These are phyloP conservation scores for Plutella xylostella DNA, from an alignment of 2,888 invertebrate genomes.

Conservation along the genomic window DNA sequence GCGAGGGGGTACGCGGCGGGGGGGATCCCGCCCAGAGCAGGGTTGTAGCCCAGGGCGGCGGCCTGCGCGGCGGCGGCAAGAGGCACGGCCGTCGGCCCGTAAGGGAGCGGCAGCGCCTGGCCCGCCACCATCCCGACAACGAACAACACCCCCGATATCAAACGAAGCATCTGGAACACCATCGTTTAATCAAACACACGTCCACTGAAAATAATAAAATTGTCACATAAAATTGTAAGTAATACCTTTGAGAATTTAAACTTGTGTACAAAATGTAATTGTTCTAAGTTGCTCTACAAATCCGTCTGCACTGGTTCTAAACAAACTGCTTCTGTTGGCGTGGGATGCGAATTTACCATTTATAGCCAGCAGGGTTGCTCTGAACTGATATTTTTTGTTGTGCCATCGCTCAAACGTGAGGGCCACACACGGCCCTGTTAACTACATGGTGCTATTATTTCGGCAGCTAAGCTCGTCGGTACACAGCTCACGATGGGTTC, in stretches of 20 bases:
- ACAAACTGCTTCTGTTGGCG: slow-evolving; percentile 46
- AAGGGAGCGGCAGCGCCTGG: not conserved
- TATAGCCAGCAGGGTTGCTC: slow-evolving; percentile 53
- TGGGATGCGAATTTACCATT: slow-evolving; percentile 55
- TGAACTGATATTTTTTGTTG: slow-evolving; percentile 53
- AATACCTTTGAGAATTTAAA: no score
- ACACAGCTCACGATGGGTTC: slow-evolving; percentile 30
- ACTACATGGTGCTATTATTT: slow-evolving; percentile 38
- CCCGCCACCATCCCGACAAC: not conserved
- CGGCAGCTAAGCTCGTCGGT: slow-evolving; percentile 27
- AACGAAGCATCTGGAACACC: slow-evolving; percentile 26
- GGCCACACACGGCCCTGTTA: slow-evolving; percentile 42
- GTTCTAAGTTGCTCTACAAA: slow-evolving; percentile 23
- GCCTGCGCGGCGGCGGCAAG: not conserved
- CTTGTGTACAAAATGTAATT: no score
- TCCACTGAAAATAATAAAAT: no score
- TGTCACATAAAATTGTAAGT: no score
- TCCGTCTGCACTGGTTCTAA: slow-evolving; percentile 37
- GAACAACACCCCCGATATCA: slow-evolving; percentile 17
- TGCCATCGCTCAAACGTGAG: slow-evolving; percentile 55
- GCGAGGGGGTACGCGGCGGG: not conserved
- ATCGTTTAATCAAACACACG: not conserved
- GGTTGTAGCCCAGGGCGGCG: not conserved
- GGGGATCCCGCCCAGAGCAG: not conserved
- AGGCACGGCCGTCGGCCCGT: not conserved